A percentile compares a stretch with the other conserved stretches of the same genome.
These are phyloP conservation scores for Spisula solida DNA, from an alignment of 2,888 invertebrate species.

Conservation along the genomic window DNA sequence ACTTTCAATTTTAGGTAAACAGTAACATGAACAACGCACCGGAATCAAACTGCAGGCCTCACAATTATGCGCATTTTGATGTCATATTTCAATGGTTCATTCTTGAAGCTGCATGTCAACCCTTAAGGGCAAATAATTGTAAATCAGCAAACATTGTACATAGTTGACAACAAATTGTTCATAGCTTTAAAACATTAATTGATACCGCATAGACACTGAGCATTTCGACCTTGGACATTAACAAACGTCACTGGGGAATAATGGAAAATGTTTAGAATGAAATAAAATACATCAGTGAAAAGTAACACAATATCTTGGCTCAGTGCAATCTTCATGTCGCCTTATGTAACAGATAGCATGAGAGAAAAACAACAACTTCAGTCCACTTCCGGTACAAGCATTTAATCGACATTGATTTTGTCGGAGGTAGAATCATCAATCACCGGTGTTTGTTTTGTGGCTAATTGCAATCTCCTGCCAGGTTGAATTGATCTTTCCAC, in stretches of 20 bases:
- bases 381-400: background rate
- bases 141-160: background rate
- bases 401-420: conserved; percentile 45
- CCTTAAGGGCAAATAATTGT: background rate
- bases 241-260: background rate
- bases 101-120: background rate
- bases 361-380: background rate
- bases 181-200: conserved; percentile 2
- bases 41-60: too few species aligned
- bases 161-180: background rate
- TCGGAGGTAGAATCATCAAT: conserved; percentile 45
- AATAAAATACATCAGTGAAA: background rate
- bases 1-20: too few species aligned
- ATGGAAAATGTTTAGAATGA: background rate
- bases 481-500: conserved; percentile 3
- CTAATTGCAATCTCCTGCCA: conserved; percentile 42
- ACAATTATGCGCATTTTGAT: background rate
- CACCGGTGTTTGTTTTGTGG: conserved; percentile 25
- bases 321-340: background rate
- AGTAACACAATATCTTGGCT: background rate
- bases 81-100: background rate
- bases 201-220: background rate
- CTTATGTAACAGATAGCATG: conserved; percentile 8
- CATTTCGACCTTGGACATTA: background rate
- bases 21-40: too few species aligned